phyloP scores from a whole-genome alignment of 1,140 invertebrate species.

The Frieseomelitta varia region DNA sequence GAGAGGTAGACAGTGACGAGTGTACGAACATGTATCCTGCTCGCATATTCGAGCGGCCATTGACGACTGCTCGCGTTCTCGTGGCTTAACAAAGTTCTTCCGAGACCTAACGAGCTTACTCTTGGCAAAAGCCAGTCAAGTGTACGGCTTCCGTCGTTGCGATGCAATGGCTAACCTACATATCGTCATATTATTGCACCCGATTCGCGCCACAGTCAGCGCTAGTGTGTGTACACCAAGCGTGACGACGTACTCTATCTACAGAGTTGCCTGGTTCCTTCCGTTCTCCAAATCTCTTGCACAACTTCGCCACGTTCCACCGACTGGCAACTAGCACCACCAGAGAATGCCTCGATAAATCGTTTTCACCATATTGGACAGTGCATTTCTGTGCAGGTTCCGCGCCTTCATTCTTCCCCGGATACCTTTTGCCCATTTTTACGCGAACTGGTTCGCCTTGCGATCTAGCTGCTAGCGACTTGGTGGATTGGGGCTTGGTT shows the following conservation, averaged over 20 bases:
- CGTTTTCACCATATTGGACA: neutral
- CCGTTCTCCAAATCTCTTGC: slow-evolving; percentile 8
- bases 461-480: no score
- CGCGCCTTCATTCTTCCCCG: neutral
- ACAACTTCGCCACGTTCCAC: neutral
- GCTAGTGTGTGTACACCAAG: neutral
- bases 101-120: slow-evolving; percentile 69
- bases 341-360: neutral
- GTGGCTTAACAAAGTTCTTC: slow-evolving; percentile 68
- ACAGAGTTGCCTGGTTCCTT: neutral
- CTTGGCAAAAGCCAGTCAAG: slow-evolving; percentile 60
- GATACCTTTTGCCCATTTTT: neutral
- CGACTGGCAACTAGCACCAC: no score
- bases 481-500: no score
- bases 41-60: slow-evolving; percentile 15
- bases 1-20: neutral
- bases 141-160: slow-evolving; percentile 65
- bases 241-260: neutral
- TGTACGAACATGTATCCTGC: neutral
- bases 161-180: slow-evolving; percentile 67
- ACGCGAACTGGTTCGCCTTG: no score
- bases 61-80: slow-evolving; percentile 40
- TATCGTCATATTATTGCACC: slow-evolving; percentile 60
- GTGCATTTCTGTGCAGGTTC: neutral
- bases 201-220: slow-evolving; percentile 5